Percentiles rank a stretch among this genome's conserved stretches.
These are phyloP conservation scores for Aldabrachelys gigantea DNA, from an alignment of 2,113 vertebrate species.

Conservation along the genomic window DNA sequence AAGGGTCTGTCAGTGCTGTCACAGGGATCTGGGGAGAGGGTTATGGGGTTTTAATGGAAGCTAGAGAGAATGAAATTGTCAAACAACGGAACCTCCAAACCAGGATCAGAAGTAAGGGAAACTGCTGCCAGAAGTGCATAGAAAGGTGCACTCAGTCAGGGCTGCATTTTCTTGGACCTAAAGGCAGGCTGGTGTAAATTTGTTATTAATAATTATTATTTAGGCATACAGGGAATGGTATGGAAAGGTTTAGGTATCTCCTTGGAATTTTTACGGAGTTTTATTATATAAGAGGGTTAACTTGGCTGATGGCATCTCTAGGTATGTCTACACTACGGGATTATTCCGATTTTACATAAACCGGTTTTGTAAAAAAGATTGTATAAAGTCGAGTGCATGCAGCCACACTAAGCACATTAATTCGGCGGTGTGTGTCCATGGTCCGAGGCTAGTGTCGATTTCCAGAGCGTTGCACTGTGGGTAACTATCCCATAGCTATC, in stretches of 20 bases:
- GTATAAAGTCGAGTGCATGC: too few relatives aligned
- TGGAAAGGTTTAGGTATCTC: neutral
- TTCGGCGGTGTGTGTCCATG: too few relatives aligned
- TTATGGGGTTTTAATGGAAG: neutral
- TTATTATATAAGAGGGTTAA: neutral
- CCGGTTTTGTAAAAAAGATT: too few relatives aligned
- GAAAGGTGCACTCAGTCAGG: neutral
- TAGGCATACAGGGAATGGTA: neutral
- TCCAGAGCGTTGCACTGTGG: too few relatives aligned
- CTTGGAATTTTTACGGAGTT: neutral
- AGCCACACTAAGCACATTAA: too few relatives aligned
- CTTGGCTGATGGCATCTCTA: neutral
- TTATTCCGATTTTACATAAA: too few relatives aligned
- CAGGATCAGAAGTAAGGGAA: neutral
- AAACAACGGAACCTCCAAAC: accelerated
- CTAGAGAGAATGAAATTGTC: neutral
- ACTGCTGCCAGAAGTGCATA: neutral
- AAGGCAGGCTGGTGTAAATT: accelerated
- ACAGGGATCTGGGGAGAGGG: neutral
- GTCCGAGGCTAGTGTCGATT: too few relatives aligned
- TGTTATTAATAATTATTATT: neutral
- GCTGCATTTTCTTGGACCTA: neutral
- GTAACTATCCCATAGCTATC: too few relatives aligned
- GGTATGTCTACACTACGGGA: too few relatives aligned
- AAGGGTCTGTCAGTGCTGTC: neutral